phyloP scores from a whole-genome alignment of 2,888 invertebrate species.

The Caenorhabditis doughertyi region DNA sequence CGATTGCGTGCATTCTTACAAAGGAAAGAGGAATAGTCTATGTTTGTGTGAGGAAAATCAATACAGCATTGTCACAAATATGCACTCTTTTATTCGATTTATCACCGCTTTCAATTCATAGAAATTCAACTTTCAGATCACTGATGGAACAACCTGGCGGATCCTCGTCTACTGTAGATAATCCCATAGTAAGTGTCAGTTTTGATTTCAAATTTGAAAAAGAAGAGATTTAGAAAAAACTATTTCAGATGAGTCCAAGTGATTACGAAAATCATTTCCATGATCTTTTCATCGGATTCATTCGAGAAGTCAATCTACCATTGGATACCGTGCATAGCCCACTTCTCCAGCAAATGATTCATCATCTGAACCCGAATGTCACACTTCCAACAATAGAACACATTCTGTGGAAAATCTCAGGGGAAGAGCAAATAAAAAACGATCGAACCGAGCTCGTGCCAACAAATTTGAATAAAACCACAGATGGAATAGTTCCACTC shows the following conservation, averaged over 20 bases:
- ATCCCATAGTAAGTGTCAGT: no score
- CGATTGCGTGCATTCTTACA: no score
- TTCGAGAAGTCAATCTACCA: not conserved
- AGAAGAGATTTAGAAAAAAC: no score
- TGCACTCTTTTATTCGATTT: no score
- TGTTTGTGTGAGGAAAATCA: no score
- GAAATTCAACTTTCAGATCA: no score
- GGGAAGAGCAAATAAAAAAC: not conserved
- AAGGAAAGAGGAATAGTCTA: no score
- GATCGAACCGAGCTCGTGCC: not conserved
- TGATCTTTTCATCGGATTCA: slow-evolving; percentile 4
- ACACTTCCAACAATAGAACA: not conserved
- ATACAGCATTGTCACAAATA: no score
- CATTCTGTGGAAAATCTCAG: not conserved
- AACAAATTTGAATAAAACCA: not conserved
- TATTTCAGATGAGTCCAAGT: not conserved
- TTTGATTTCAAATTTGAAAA: no score
- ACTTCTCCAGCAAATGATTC: not conserved
- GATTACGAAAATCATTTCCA: slow-evolving; percentile 1
- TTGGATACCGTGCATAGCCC: slow-evolving; percentile 5
- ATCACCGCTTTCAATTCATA: no score
- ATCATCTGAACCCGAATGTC: slow-evolving; percentile 21
- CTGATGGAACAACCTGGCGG: no score
- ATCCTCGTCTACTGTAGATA: no score
- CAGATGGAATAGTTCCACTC: not conserved